Evolutionary conservation across 64 coral and sea anemone genomes (phyloP), one percentile per base, ranked within the genome.

Genomic region (Pocillopora verrucosa): DNA sequence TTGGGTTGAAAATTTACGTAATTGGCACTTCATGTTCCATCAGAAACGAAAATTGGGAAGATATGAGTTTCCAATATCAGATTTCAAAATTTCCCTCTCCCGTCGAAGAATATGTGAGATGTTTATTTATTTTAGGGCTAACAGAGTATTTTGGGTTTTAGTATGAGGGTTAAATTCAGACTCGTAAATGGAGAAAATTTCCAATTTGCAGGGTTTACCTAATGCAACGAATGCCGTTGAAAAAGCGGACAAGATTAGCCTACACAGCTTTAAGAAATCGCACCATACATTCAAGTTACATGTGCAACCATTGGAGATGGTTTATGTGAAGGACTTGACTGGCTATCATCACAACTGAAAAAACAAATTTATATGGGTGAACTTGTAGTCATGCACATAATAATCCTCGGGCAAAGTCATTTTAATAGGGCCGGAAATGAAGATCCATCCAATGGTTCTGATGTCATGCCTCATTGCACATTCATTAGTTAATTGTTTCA

Each of bases 281-380:
- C 6, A 25, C 58, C 82, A 81, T 92, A 59, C 76, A 92, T 92
- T 13, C 82, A 86, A 59, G 90, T 81, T n/a, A 86, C 90, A 16
- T 92, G 82, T 41, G 90, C 90, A 82, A 92, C 82, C 35, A 92
- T 82, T 87, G 90, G 90, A 58, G 90, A 92, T 87, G 90, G 90
- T 10, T 80, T 92, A 75, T 92, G 86, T 60, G 90, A 92, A 59
- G 90, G 90, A 75, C 72, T 92, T 14, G 90, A 92, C 63, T 92
- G 90, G 90, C 90, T 92, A 6, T 92, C 90, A n/a, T 70, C 24
- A 5, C 1, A 51, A 37, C 73, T 92, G 22, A 92, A 92, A 56
- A 92, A 79, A 15, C 58, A 35, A 13, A 92, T 86, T 20, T 69
- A 57, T 51, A 64, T n/a, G 11, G 15, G 9, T 20, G 2, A 25